A percentile compares a stretch with the other conserved stretches of the same genome.
Evolutionary conservation across 2,888 invertebrate genomes (phyloP).

Genomic region (Dicroscelio sp.): DNA sequence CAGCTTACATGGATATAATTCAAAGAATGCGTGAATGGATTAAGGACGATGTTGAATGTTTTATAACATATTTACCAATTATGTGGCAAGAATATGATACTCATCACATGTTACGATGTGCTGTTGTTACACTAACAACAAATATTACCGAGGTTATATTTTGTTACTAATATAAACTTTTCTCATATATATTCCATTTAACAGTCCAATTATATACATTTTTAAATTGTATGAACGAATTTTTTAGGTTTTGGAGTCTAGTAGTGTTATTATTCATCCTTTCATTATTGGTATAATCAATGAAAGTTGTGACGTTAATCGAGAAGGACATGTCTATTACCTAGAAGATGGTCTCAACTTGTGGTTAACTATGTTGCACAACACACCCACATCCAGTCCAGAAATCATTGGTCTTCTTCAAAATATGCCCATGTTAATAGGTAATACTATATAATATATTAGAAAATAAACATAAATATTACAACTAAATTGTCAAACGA

Average conservation of each 20-base stretch:
- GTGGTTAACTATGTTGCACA: conserved; percentile 97
- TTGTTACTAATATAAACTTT: background rate
- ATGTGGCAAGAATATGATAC: conserved; percentile 96
- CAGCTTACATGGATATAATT: conserved; percentile 97
- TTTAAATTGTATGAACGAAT: background rate
- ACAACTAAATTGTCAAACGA: background rate
- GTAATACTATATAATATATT: conserved; percentile 90
- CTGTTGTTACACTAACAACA: conserved; percentile 95
- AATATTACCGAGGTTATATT: conserved; percentile 11
- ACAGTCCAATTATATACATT: too few relatives aligned
- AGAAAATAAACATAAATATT: background rate
- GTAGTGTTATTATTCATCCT: conserved; percentile 91
- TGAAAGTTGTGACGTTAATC: conserved; percentile 95
- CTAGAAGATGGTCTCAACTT: conserved; percentile 98
- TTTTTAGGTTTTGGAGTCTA: conserved; percentile 92
- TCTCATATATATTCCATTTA: too few relatives aligned
- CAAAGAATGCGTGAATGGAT: conserved; percentile 96
- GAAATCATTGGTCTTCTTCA: conserved; percentile 94
- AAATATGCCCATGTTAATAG: conserved; percentile 95
- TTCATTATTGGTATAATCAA: conserved; percentile 94
- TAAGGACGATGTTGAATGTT: conserved; percentile 94
- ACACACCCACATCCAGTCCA: conserved; percentile 93
- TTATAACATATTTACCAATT: conserved; percentile 96
- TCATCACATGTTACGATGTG: conserved; percentile 97
- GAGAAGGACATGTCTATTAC: conserved; percentile 97